phyloP scores from a whole-genome alignment of 2,888 invertebrate genomes.

The Nomada ferruginata region DNA sequence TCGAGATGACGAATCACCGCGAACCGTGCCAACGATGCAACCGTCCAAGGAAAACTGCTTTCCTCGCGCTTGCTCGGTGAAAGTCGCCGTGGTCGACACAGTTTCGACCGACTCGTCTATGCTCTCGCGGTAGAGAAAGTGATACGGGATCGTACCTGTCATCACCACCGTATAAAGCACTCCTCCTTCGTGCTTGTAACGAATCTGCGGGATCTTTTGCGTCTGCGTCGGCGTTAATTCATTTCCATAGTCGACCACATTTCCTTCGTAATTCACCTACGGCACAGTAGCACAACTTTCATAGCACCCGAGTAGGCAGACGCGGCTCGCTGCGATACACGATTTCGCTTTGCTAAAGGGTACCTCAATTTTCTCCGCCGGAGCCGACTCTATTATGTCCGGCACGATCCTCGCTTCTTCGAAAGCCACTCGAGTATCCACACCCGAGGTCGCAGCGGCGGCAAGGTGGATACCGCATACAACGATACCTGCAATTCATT shows the following conservation, averaged over 20 bases:
- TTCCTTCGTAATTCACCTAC: constrained; percentile 80
- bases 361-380: constrained; percentile 80
- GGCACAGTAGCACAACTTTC: neutral
- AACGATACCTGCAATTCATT: constrained; percentile 68
- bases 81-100: constrained; percentile 57
- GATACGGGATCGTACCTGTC: constrained; percentile 73
- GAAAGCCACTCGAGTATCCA: constrained; percentile 79
- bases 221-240: constrained; percentile 80
- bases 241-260: constrained; percentile 77
- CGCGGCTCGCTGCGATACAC: neutral
- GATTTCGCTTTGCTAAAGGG: neutral
- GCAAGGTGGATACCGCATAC: constrained; percentile 63
- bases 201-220: constrained; percentile 79
- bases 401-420: constrained; percentile 79
- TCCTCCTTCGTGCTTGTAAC: constrained; percentile 82
- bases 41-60: constrained; percentile 69
- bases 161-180: constrained; percentile 81
- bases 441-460: constrained; percentile 49
- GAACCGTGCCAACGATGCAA: neutral
- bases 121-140: too few species aligned
- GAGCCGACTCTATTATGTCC: constrained; percentile 79
- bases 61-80: constrained; percentile 61
- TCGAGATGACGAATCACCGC: neutral
- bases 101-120: neutral
- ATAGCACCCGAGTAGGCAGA: neutral